These are phyloP conservation scores for Crax fasciolata DNA, from an alignment of 2,797 vertebrate genomes.

Conservation along the genomic window DNA sequence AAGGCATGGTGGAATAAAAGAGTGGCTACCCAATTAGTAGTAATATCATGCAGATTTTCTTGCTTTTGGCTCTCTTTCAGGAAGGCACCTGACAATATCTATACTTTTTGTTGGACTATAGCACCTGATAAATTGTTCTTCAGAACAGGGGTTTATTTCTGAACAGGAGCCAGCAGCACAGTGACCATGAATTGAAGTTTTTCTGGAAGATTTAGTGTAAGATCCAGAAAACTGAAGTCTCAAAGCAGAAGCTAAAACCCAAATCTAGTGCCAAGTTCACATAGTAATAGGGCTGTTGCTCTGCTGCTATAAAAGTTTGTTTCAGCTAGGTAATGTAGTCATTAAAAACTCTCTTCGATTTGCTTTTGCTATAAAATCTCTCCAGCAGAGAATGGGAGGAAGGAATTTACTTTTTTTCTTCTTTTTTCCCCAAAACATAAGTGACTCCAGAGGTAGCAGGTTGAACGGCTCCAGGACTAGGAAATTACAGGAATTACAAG, in stretches of 20 bases:
- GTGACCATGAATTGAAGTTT: neutral
- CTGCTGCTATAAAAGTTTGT: neutral
- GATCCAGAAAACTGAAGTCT: neutral
- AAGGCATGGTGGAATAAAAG: neutral
- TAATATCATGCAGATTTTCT: neutral
- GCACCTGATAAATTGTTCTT: neutral
- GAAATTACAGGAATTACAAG: constrained; percentile 1
- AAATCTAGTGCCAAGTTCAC: neutral
- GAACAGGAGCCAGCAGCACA: neutral
- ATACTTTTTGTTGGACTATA: neutral
- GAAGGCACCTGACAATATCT: neutral
- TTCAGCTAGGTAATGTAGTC: neutral
- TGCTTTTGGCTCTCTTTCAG: neutral
- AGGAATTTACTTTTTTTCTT: neutral
- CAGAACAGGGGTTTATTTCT: neutral
- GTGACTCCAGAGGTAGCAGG: neutral
- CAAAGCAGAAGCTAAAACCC: neutral
- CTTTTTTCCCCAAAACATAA: neutral
- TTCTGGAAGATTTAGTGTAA: neutral
- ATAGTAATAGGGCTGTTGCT: neutral
- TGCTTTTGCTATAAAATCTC: neutral
- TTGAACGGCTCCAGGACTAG: neutral
- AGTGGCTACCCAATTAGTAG: neutral
- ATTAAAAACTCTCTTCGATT: neutral
- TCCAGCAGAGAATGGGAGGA: neutral